phyloP scores from a whole-genome alignment of 2,888 invertebrate genomes.

The Neoascia interrupta region DNA sequence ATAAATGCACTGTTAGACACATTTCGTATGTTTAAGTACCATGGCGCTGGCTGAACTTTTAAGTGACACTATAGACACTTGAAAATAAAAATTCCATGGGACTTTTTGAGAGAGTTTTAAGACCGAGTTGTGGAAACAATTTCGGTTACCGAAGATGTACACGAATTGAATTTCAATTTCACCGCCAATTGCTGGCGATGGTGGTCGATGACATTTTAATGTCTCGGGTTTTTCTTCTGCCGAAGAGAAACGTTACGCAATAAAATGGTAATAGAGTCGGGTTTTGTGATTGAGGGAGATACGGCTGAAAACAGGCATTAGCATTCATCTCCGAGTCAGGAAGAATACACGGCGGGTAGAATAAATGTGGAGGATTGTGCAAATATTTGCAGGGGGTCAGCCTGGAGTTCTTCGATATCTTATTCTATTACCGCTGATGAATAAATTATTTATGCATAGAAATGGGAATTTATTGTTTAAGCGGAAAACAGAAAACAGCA shows the following conservation, averaged over 20 bases:
- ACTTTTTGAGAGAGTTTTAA: background rate
- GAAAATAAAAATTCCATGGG: background rate
- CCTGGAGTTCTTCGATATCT: too few species aligned
- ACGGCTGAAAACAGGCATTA: slow-evolving; percentile 1
- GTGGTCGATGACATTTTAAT: slow-evolving; percentile 52
- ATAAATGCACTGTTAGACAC: slow-evolving; percentile 25
- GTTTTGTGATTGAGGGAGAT: background rate
- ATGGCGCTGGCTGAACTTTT: slow-evolving; percentile 16
- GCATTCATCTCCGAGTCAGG: background rate
- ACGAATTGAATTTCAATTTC: slow-evolving; percentile 49
- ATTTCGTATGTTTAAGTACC: slow-evolving; percentile 2
- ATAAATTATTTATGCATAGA: too few species aligned
- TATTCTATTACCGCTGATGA: too few species aligned
- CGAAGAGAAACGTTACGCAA: slow-evolving; percentile 33
- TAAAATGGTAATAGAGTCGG: slow-evolving; percentile 33
- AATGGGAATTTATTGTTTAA: too few species aligned
- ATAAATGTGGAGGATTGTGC: background rate
- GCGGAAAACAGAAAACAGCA: too few species aligned
- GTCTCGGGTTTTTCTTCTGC: slow-evolving; percentile 17
- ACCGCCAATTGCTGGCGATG: slow-evolving; percentile 13
- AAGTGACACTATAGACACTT: slow-evolving; percentile 3
- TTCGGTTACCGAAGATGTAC: slow-evolving; percentile 35
- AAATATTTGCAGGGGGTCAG: background rate
- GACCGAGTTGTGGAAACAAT: slow-evolving; percentile 7
- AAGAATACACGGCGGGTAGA: background rate